Evolutionary conservation across 1,140 invertebrate species (phyloP).

Genomic region (Linepithema humile): DNA sequence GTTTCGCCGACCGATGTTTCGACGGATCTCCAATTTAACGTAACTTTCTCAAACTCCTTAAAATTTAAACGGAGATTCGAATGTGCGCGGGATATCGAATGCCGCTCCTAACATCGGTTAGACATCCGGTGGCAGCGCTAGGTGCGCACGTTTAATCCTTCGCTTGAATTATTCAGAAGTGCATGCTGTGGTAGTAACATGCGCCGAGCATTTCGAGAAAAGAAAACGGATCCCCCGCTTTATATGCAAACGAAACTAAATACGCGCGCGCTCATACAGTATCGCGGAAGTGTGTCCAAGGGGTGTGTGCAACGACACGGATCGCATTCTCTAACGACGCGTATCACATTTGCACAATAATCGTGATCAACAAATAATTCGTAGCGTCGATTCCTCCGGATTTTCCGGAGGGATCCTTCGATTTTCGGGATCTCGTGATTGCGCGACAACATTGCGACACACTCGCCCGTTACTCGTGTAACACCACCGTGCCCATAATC

Average conservation of each 20-base stretch:
- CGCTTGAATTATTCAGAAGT: constrained; percentile 53
- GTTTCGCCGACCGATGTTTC: constrained; percentile 17
- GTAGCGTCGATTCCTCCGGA: constrained; percentile 17
- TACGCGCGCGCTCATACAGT: too few species aligned
- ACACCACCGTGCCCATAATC: constrained; percentile 38
- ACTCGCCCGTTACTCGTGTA: not conserved
- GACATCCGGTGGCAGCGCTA: constrained; percentile 28
- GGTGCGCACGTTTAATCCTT: constrained; percentile 40
- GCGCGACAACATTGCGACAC: constrained; percentile 9
- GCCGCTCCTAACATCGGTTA: constrained; percentile 46
- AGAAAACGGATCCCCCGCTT: constrained; percentile 43
- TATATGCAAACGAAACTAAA: constrained; percentile 59
- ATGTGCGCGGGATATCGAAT: constrained; percentile 47
- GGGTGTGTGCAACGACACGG: too few species aligned
- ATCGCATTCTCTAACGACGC: not conserved
- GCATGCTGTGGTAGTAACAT: constrained; percentile 22
- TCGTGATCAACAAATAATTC: too few species aligned
- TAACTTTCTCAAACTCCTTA: constrained; percentile 10
- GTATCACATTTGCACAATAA: not conserved
- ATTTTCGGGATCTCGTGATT: constrained; percentile 15
- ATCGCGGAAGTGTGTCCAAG: too few species aligned
- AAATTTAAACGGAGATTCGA: constrained; percentile 42
- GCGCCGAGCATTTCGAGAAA: constrained; percentile 39
- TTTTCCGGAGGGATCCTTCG: not conserved
- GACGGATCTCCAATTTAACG: constrained; percentile 32